Evolutionary conservation across 2,797 vertebrate species (phyloP).

Genomic region (Decapterus maruadsi): DNA sequence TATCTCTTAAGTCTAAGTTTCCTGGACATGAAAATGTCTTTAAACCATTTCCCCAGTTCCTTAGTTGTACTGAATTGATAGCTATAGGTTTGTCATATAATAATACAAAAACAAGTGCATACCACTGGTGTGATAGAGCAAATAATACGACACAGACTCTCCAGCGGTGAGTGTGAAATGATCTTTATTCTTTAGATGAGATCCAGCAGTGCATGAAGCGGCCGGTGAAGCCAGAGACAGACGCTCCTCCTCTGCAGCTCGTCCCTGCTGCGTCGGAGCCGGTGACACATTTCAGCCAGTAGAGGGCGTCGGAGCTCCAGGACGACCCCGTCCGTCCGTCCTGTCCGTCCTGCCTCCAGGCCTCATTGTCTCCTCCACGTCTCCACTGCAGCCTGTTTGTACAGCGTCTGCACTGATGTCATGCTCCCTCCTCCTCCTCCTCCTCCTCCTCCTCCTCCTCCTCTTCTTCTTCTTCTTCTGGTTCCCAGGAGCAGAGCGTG

Average conservation of each 20-base stretch:
- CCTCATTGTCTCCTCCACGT: conserved; percentile 21
- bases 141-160: background rate
- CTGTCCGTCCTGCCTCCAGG: background rate
- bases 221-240: background rate
- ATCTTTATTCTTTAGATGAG: background rate
- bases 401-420: conserved; percentile 31
- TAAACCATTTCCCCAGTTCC: background rate
- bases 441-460: no score
- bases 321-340: conserved; percentile 52
- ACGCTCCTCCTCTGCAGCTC: background rate
- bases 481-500: conserved; percentile 25
- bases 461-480: conserved; percentile 2
- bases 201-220: background rate
- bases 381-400: conserved; percentile 9
- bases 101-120: background rate
- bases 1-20: no score
- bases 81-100: no score
- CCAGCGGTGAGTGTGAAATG: background rate
- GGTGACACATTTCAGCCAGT: conserved; percentile 82
- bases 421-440: conserved; percentile 24
- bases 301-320: conserved; percentile 89
- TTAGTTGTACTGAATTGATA: background rate
- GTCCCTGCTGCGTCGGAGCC: background rate
- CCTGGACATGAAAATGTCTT: no score
- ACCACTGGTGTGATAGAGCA: no score